These are phyloP conservation scores for Conus ventricosus DNA, from an alignment of 1,140 invertebrate species.

Conservation along the genomic window DNA sequence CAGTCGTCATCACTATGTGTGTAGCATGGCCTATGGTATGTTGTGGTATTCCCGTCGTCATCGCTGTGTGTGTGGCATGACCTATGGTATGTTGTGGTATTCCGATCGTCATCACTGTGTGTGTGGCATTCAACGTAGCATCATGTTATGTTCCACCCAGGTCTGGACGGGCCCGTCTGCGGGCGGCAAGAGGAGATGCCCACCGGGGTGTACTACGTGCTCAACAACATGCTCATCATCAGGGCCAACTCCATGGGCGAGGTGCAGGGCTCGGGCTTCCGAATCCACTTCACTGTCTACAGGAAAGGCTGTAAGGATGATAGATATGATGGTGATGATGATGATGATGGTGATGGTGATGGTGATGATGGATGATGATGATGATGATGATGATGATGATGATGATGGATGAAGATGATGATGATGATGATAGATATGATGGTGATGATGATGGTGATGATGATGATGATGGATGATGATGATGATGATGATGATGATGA, in stretches of 20 bases:
- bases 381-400: no score
- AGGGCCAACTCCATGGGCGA: not conserved
- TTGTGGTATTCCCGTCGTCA: no score
- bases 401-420: not conserved
- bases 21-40: no score
- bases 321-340: not conserved
- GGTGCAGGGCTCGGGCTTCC: conserved; percentile 20
- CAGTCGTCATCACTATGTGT: no score
- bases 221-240: conserved; percentile 17
- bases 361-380: no score
- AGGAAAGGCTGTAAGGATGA: conserved; percentile 3
- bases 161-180: not conserved
- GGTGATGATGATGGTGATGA: not conserved
- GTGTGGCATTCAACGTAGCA: not conserved
- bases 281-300: conserved; percentile 34
- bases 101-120: not conserved
- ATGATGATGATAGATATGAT: no score
- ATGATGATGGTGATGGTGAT: no score
- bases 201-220: conserved; percentile 13
- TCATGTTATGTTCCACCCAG: not conserved
- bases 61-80: no score
- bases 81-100: no score
- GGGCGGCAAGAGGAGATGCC: conserved; percentile 32
- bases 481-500: no score
- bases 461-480: not conserved